Conservation (phyloP, 2,113 vertebrate species). For the Puntigrus tetrazona region DNA sequence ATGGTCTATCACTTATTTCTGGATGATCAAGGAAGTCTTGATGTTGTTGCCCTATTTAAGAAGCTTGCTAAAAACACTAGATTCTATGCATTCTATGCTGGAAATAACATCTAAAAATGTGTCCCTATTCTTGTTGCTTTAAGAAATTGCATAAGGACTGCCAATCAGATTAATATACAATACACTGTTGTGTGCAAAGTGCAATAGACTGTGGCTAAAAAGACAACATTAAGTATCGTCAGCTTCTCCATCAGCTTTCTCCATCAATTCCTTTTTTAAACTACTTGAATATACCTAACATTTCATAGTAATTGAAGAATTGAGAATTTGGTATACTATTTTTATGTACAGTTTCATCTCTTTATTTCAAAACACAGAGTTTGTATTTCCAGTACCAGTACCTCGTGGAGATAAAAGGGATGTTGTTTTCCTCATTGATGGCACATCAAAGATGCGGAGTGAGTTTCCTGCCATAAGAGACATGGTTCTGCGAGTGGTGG, state of each 20-base stretch:
- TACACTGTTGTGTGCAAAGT: background rate
- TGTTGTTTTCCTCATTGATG: conserved; percentile 91
- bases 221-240: background rate
- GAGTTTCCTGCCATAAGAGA: conserved; percentile 82
- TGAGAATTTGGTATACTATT: background rate
- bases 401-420: conserved; percentile 80
- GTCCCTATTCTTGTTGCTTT: background rate
- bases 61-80: background rate
- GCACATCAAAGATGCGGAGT: conserved; percentile 73
- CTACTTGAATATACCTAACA: background rate
- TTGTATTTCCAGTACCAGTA: conserved; percentile 51
- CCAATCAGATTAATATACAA: background rate
- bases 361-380: conserved; percentile 33
- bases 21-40: background rate
- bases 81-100: background rate
- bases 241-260: background rate
- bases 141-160: background rate
- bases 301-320: background rate
- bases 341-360: conserved; percentile 22
- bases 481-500: conserved; percentile 83
- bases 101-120: background rate
- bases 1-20: background rate
- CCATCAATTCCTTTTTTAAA: background rate
- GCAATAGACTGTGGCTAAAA: background rate
- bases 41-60: background rate